Conservation (phyloP, 2,888 invertebrate genomes). For the Furcula furcula region DNA sequence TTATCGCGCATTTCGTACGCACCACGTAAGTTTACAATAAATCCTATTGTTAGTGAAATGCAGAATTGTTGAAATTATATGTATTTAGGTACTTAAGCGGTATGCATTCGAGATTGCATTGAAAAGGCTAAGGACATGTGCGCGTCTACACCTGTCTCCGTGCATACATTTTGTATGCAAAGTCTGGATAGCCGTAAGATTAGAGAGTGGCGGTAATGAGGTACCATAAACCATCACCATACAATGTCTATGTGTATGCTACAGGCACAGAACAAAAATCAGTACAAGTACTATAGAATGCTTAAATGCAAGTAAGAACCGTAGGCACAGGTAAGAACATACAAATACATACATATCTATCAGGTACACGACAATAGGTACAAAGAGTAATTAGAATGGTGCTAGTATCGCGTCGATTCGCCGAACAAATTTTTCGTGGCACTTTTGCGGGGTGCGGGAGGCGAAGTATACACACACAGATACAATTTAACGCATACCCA, state of each 20-base stretch:
- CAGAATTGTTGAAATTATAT: slow-evolving; percentile 63
- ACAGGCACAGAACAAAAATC: no score
- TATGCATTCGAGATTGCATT: slow-evolving; percentile 58
- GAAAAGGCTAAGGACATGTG: slow-evolving; percentile 41
- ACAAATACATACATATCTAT: no score
- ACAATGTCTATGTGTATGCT: background rate
- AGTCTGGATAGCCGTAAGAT: slow-evolving; percentile 1
- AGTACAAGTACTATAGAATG: no score
- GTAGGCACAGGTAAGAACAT: no score
- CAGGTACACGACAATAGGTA: no score
- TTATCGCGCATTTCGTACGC: slow-evolving; percentile 52
- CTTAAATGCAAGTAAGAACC: no score
- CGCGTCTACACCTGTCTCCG: slow-evolving; percentile 32
- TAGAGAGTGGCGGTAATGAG: slow-evolving; percentile 2
- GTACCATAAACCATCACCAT: background rate
- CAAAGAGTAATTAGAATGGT: no score
- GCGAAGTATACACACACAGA: no score
- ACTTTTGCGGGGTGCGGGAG: no score
- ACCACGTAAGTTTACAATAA: slow-evolving; percentile 68
- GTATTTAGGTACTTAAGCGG: slow-evolving; percentile 71
- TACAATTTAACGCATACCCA: no score
- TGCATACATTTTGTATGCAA: slow-evolving; percentile 23
- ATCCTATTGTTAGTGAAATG: slow-evolving; percentile 72
- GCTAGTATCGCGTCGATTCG: no score
- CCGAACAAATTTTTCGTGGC: no score